Percentiles rank a stretch among this genome's conserved stretches.
Conservation (phyloP, 2,888 invertebrate genomes). For the Brenthis daphne region DNA sequence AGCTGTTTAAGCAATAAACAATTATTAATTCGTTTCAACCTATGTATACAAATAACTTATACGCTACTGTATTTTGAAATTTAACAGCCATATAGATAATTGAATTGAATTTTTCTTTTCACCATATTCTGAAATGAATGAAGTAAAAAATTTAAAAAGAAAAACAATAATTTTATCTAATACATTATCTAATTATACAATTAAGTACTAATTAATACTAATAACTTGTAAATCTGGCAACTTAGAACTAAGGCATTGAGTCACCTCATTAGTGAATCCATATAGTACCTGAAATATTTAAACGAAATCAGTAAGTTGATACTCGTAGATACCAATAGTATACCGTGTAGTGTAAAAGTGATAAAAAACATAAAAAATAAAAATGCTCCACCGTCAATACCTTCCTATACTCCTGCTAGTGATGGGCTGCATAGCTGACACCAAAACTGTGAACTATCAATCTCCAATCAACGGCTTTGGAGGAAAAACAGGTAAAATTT, state of each 20-base stretch:
- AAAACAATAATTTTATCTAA: not conserved
- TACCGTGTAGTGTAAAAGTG: conserved; percentile 18
- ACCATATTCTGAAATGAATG: too few species aligned
- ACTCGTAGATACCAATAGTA: conserved; percentile 4
- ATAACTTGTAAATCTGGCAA: conserved; percentile 11
- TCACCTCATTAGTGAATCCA: conserved; percentile 8
- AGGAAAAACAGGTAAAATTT: conserved; percentile 60
- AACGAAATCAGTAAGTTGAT: conserved; percentile 1
- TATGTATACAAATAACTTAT: too few species aligned
- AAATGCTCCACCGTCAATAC: conserved; percentile 61
- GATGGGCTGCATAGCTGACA: conserved; percentile 63
- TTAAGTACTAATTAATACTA: not conserved
- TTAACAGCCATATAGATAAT: too few species aligned
- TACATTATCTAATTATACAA: conserved; percentile 7
- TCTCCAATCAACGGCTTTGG: conserved; percentile 54
- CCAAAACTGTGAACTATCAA: conserved; percentile 64
- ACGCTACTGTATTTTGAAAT: too few species aligned
- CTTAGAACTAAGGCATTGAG: conserved; percentile 1
- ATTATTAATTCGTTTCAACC: too few species aligned
- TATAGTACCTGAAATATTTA: not conserved
- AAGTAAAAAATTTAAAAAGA: not conserved
- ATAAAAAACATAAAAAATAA: conserved; percentile 35
- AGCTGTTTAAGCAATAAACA: conserved; percentile 4
- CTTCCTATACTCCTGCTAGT: conserved; percentile 57
- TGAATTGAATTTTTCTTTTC: too few species aligned